Conservation (phyloP, 2,888 invertebrate species). For the Thymelicus acteon region DNA sequence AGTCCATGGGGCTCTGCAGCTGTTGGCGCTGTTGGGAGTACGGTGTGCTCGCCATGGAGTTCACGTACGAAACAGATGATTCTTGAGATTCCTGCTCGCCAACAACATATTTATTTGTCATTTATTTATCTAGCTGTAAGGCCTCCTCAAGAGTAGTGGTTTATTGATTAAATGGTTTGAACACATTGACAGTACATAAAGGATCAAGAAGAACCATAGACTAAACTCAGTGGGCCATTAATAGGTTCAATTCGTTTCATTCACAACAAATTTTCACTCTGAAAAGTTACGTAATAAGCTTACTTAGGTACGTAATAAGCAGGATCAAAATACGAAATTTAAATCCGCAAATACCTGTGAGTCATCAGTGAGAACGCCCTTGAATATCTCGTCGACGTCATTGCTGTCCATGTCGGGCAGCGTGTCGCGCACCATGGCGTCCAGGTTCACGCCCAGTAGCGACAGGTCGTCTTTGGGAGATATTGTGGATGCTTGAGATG, state of each 20-base stretch:
- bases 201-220: too few species aligned
- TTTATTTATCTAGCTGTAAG: too few species aligned
- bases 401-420: slow-evolving; percentile 95
- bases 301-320: too few species aligned
- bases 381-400: slow-evolving; percentile 96
- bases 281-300: too few species aligned
- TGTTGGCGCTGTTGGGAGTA: slow-evolving; percentile 75
- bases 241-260: too few species aligned
- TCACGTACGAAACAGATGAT: slow-evolving; percentile 85
- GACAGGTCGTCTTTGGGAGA: slow-evolving; percentile 87
- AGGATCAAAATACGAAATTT: not conserved
- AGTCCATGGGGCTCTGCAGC: slow-evolving; percentile 87
- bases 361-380: slow-evolving; percentile 94
- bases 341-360: slow-evolving; percentile 75
- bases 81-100: slow-evolving; percentile 88
- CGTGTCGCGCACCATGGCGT: slow-evolving; percentile 88
- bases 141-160: too few species aligned
- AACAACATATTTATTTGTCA: not conserved
- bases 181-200: too few species aligned
- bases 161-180: too few species aligned
- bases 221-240: too few species aligned
- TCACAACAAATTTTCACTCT: too few species aligned
- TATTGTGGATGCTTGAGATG: slow-evolving; percentile 74
- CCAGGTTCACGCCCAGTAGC: slow-evolving; percentile 86
- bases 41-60: slow-evolving; percentile 69